Percentiles rank a stretch among this genome's conserved stretches.
Evolutionary conservation across 1,140 invertebrate genomes (phyloP).

Genomic region (Colletes latitarsis): DNA sequence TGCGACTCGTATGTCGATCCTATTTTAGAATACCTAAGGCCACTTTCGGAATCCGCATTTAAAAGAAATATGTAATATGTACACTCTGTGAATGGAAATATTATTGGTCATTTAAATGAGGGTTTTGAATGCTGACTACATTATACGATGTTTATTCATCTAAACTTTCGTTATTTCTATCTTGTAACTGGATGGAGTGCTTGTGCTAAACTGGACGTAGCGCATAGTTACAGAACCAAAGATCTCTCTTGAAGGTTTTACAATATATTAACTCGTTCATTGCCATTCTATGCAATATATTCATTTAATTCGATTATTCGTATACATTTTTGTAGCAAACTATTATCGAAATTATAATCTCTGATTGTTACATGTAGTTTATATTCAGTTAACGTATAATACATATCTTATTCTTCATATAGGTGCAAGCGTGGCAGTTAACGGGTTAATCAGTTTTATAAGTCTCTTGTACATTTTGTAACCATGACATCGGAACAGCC

Average conservation of each 20-base stretch:
- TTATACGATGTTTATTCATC: constrained; percentile 40
- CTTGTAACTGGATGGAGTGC: constrained; percentile 40
- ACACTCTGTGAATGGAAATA: constrained; percentile 4
- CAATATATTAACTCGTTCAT: constrained; percentile 61
- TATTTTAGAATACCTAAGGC: constrained; percentile 39
- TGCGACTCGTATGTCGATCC: constrained; percentile 42
- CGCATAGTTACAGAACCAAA: constrained; percentile 51
- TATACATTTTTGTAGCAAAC: constrained; percentile 29
- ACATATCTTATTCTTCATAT: constrained; percentile 43
- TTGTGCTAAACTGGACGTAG: constrained; percentile 60
- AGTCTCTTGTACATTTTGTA: constrained; percentile 29
- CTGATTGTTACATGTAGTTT: constrained; percentile 22
- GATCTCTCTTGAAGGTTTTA: constrained; percentile 57
- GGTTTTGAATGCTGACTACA: constrained; percentile 33
- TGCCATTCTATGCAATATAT: constrained; percentile 65
- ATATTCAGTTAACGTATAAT: constrained; percentile 33
- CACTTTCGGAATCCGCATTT: constrained; percentile 51
- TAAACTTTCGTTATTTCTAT: constrained; percentile 52
- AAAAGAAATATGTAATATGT: neutral
- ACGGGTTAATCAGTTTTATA: constrained; percentile 48
- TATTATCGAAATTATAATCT: constrained; percentile 22
- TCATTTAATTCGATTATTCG: constrained; percentile 33
- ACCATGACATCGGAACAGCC: constrained; percentile 19
- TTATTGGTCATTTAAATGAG: constrained; percentile 28
- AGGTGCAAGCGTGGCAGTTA: constrained; percentile 60